Base-by-base conservation (phyloP, 2,888 invertebrate genomes). In the Sminthurides aquaticus region DNA sequence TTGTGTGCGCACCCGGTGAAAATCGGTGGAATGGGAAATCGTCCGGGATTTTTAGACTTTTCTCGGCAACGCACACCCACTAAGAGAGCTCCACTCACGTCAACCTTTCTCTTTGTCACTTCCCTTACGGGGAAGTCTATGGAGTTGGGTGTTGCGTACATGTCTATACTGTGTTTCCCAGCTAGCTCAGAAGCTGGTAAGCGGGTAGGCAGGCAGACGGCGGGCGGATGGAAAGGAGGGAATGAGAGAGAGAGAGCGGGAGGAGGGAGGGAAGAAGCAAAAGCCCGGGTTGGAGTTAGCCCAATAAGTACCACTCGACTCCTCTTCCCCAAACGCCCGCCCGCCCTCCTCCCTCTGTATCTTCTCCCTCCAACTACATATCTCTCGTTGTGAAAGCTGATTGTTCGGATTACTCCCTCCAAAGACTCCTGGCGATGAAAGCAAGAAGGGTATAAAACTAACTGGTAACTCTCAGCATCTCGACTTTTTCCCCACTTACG, bases 1-100 rank as follows among this genome's bases (percentile, higher is more conserved):
- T 70, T 61, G 55, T 69, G 69, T 68, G 71, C 71, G 67, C 70
- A 69, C 71, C 69, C 71, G 71, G 69, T 71, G 71, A 71, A 64
- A 73, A 73, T 73, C 73, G 69, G 69, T 67, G 71, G 71, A 71
- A 72, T 69, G 73, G 70, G 69, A 71, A 34, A 64, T 69, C 69
- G 67, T 60, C 66, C 61, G 67, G 63, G 52, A 59, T 69, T 66
- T 67, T 60, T 67, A 67, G 64, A 68, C 67, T 67, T 65, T 66
- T 62, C 61, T 57, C 57, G 49, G 55, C 57, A 57, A 64, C 65
- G 65, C 68, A 69, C 71, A 68, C 69, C 70, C 70, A 66, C 70
- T 60, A 52, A 49, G 26, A 63, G 25, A 2, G 58, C 58, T 63
- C 63, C 58, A 57, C 58, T 58, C 63, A 63, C 63, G 49, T 62